Evolutionary conservation across 2,797 vertebrate genomes (phyloP).

Genomic region (Setipinna tenuifilis): DNA sequence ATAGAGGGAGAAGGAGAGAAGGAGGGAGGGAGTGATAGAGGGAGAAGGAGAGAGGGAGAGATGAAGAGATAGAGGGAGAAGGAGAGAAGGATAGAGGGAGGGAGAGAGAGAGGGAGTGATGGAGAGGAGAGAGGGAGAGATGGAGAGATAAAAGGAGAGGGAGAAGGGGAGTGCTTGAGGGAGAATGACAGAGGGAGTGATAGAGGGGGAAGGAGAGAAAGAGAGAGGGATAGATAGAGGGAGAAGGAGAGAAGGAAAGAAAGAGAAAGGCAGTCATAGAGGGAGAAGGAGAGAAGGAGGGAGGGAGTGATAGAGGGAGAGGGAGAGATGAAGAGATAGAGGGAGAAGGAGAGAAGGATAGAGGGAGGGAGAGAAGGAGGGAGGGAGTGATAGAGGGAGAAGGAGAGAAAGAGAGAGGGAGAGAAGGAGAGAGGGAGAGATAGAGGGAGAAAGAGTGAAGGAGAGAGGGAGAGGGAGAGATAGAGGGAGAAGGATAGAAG

Average conservation of each 20-base stretch:
- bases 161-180: background rate
- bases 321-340: constrained; percentile 63
- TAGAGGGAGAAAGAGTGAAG: constrained; percentile 82
- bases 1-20: no score
- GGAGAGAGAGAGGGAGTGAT: background rate
- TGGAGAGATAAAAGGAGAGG: background rate
- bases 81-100: no score
- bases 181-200: constrained; percentile 6
- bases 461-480: constrained; percentile 29
- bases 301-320: background rate
- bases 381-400: no score
- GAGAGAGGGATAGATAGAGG: background rate
- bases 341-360: constrained; percentile 9
- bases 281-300: no score
- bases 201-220: background rate
- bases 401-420: background rate
- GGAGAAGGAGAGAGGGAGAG: no score
- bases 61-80: no score
- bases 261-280: background rate
- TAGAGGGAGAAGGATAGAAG: background rate
- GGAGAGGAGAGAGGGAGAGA: no score
- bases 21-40: no score
- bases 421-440: constrained; percentile 62
- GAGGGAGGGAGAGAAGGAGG: background rate
- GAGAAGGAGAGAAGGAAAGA: background rate